Percentiles rank a stretch among this genome's conserved stretches.
Evolutionary conservation across 2,113 vertebrate species (phyloP).

Genomic region (Lagenorhynchus albirostris): DNA sequence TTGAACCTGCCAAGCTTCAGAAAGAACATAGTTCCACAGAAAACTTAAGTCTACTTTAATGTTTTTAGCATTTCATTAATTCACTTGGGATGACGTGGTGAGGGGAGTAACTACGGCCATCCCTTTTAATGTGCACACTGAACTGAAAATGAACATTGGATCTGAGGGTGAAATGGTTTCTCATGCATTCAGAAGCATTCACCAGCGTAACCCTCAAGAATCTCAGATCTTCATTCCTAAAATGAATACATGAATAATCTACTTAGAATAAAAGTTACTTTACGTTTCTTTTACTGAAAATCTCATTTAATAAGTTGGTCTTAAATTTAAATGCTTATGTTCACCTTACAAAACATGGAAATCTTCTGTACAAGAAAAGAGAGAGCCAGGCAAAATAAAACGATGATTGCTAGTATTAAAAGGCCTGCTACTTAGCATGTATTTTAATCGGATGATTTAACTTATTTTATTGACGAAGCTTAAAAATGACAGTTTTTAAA

Average conservation of each 20-base stretch:
- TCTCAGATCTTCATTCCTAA: neutral
- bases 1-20: neutral
- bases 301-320: neutral
- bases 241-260: neutral
- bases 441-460: neutral
- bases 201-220: neutral
- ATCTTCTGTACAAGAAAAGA: neutral
- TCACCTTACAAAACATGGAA: neutral
- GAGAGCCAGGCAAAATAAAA: neutral
- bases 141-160: neutral
- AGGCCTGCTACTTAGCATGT: neutral
- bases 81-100: neutral
- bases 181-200: accelerated
- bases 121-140: neutral
- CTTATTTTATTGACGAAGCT: neutral
- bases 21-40: neutral
- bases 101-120: neutral
- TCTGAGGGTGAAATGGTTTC: neutral
- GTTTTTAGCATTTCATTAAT: neutral
- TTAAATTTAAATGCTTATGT: neutral
- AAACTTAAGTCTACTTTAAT: neutral
- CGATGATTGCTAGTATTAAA: neutral
- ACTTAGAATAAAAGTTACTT: neutral
- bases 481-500: neutral
- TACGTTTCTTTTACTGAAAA: slow-evolving; percentile 7